Evolutionary conservation across 2,797 vertebrate genomes (phyloP), one percentile per base, ranked within the genome.

Genomic region (Sternarchorhynchus goeldii): DNA sequence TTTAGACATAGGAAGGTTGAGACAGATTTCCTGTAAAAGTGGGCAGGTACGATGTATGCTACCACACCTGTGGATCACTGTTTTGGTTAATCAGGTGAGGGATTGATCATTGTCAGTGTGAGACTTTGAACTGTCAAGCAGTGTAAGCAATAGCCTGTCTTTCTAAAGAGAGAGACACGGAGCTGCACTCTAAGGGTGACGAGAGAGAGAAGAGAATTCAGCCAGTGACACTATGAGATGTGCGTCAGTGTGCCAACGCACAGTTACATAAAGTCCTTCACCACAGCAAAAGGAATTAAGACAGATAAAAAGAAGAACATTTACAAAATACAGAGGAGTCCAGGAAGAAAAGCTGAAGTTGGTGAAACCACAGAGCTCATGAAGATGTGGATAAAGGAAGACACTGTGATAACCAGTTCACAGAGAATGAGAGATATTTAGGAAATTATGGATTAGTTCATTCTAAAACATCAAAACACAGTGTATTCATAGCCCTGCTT

Each of bases 251-350:
- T 72, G 77, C 71, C 50, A 65, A 65, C 69, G 20, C 79, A 75
- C 71, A 63, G 78, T 84, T 80, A 79, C 56, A 76, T 81, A 83
- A 79, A 76, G 72, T 78, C 67, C 32, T 80, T 65, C 41, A n/a
- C 55, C 41, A 62, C 39, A 72, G 12, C 36, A 78, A 75, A 50
- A 76, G 2, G 12, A 78, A 79, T 77, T 55, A 77, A 58, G 77
- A 36, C 45, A 32, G 10, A 34, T n/a, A 45, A 79, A 73, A 80
- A 75, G 58, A 68, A 60, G 63, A 14, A 50, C 14, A 10, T 50
- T 50, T 50, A 50, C 45, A 50, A 50, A 50, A 50, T 50, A 50
- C 45, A 50, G 36, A 66, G 41, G 45, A 58, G 45, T 1, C 6
- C 55, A 41, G 31, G 63, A 73, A 45, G 70, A 76, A 60, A 7